Evolutionary conservation across 2,797 vertebrate genomes (phyloP), one percentile per base, ranked within the genome.

Genomic region (Nasua narica): DNA sequence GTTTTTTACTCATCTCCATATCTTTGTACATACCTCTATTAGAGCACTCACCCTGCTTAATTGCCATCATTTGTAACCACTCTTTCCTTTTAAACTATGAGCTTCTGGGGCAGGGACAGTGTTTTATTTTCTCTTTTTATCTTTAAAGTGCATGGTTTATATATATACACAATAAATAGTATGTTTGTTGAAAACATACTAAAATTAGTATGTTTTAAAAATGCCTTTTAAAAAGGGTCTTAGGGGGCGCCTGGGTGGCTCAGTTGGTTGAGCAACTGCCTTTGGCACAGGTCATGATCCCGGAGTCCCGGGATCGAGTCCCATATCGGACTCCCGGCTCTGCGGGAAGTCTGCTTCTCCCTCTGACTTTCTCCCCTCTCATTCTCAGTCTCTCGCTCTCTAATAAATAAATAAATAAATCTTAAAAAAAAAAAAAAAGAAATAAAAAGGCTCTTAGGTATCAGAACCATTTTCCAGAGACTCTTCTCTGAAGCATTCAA

Each of bases 21-120:
- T 77, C 29, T 86, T 95, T 94, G 21, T 79, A 46, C 40, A 35
- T 90, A 85, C 13, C 9, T 85, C 69, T 97, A 0, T 89, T 83
- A 86, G 43, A 95, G 72, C 12, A 82, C 15, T 88, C 32, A 52
- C 32, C 43, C 7, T 69, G 54, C 9, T 79, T 85, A 52, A 83
- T 83, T 95, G 48, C 40, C 67, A 74, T 92, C 87, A 86, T 70
- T 94, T 95, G 23, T 88, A 97, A 86, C n/a, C 18, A 52, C 94
- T 93, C 56, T 97, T 95, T 77, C 35, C 25, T 67, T 96, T 88
- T 79, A 96, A 50, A 96, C 25, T 95, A 46, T 81, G 62, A 95
- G 50, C 56, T 92, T n/a, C 58, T 89, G 72, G 35, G 81, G 16
- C 76, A 96, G 52, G 35, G 15, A 88, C 32, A 70, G 3, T 76